Percentiles rank a stretch among this genome's conserved stretches.
phyloP scores from a whole-genome alignment of 1,140 invertebrate genomes.

The Tyrophagus putrescentiae region DNA sequence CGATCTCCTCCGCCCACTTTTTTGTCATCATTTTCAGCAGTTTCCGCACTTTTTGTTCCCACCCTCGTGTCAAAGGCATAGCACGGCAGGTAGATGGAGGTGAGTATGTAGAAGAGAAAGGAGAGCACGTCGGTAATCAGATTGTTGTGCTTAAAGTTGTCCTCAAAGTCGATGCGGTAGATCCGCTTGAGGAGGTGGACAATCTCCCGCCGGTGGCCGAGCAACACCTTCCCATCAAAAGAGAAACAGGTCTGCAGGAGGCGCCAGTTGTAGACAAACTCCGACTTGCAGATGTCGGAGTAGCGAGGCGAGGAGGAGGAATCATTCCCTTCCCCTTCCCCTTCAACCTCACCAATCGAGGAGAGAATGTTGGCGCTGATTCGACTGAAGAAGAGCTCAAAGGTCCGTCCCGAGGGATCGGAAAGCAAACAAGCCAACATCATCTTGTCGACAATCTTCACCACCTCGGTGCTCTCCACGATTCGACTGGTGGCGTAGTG shows the following conservation, averaged over 20 bases:
- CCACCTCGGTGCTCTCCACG: not conserved
- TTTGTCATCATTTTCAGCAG: not conserved
- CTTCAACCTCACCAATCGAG: not conserved
- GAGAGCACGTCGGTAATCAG: not conserved
- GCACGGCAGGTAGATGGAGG: not conserved
- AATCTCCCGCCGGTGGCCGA: not conserved
- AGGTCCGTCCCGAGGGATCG: not conserved
- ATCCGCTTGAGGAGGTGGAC: not conserved
- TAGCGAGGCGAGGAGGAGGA: not conserved
- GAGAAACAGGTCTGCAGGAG: not conserved
- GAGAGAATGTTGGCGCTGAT: not conserved
- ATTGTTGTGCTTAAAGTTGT: not conserved
- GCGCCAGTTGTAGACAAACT: not conserved
- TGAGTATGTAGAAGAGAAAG: not conserved
- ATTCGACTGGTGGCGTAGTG: not conserved
- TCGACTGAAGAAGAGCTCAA: not conserved
- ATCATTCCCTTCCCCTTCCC: too few relatives aligned
- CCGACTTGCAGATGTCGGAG: conserved; percentile 1
- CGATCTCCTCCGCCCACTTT: too few relatives aligned
- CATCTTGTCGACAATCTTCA: not conserved
- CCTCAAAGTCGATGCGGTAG: not conserved
- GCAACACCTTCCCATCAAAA: not conserved
- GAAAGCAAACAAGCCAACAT: not conserved
- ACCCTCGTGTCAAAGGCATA: not conserved
- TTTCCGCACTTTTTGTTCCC: not conserved